phyloP scores from a whole-genome alignment of 2,797 vertebrate species.

The Echiichthys vipera region DNA sequence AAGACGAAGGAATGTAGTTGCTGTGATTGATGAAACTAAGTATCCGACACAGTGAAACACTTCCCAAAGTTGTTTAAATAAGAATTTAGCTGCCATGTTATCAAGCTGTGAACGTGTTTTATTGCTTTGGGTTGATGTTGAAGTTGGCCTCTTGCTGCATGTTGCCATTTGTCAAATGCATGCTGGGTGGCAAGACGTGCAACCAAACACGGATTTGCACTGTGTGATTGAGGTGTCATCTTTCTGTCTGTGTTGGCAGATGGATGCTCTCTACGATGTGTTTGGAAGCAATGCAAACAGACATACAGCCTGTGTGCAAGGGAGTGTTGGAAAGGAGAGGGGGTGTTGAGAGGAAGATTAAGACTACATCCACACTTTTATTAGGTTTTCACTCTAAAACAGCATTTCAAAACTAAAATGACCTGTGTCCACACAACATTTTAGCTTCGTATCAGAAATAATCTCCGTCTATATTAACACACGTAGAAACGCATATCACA shows the following conservation, averaged over 20 bases:
- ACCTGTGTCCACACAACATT: too few species aligned
- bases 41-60: not conserved
- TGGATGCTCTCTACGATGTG: conserved; percentile 66
- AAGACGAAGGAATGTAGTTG: not conserved
- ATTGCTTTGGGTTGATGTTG: conserved; percentile 42
- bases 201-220: conserved; percentile 61
- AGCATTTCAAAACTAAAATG: too few species aligned
- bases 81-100: conserved; percentile 23
- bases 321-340: conserved; percentile 23
- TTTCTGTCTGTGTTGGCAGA: conserved; percentile 69
- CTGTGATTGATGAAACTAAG: not conserved
- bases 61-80: conserved; percentile 8
- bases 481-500: too few species aligned
- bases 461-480: too few species aligned
- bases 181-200: conserved; percentile 56
- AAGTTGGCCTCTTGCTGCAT: conserved; percentile 55
- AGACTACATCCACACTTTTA: too few species aligned
- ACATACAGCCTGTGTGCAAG: conserved; percentile 57
- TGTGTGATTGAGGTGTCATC: conserved; percentile 73
- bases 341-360: conserved; percentile 28
- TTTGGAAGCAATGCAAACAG: conserved; percentile 61
- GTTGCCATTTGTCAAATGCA: conserved; percentile 59
- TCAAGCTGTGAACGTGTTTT: conserved; percentile 51
- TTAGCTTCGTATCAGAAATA: too few species aligned
- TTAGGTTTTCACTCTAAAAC: too few species aligned